phyloP scores from a whole-genome alignment of 2,888 invertebrate species.

The Drosophila neutralis region DNA sequence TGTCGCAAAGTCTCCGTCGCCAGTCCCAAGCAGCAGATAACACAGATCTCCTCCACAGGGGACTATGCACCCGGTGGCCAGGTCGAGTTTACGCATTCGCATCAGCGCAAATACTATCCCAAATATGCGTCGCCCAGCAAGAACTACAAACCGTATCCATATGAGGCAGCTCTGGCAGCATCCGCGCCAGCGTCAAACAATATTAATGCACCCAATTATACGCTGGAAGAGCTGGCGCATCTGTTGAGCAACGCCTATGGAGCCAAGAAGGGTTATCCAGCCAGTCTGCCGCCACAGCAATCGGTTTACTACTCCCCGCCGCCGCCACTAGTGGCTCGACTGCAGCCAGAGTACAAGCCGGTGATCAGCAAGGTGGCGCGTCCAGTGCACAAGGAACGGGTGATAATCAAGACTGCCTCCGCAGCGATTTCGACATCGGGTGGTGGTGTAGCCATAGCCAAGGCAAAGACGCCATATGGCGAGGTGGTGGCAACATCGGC shows the following conservation, averaged over 20 bases:
- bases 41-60: conserved; percentile 67
- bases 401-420: conserved; percentile 34
- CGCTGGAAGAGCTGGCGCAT: conserved; percentile 66
- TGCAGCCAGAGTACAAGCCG: conserved; percentile 27
- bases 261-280: conserved; percentile 47
- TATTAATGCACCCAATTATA: conserved; percentile 68
- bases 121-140: conserved; percentile 42
- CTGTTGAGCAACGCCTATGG: conserved; percentile 65
- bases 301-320: conserved; percentile 33
- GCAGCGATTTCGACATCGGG: conserved; percentile 49
- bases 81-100: conserved; percentile 71
- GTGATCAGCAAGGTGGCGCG: conserved; percentile 24
- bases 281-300: conserved; percentile 14
- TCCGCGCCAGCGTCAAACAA: conserved; percentile 44
- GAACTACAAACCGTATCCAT: conserved; percentile 56
- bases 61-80: conserved; percentile 65
- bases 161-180: conserved; percentile 24
- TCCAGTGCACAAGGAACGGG: conserved; percentile 1
- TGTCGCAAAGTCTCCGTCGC: conserved; percentile 73
- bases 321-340: conserved; percentile 1
- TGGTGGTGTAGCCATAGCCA: conserved; percentile 56
- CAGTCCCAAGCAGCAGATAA: conserved; percentile 64
- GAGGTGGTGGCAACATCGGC: conserved; percentile 62
- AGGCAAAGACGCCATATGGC: conserved; percentile 60
- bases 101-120: conserved; percentile 67